A percentile compares a stretch with the other conserved stretches of the same genome.
Evolutionary conservation across 2,113 vertebrate genomes (phyloP).

Genomic region (Pseudonaja textilis): DNA sequence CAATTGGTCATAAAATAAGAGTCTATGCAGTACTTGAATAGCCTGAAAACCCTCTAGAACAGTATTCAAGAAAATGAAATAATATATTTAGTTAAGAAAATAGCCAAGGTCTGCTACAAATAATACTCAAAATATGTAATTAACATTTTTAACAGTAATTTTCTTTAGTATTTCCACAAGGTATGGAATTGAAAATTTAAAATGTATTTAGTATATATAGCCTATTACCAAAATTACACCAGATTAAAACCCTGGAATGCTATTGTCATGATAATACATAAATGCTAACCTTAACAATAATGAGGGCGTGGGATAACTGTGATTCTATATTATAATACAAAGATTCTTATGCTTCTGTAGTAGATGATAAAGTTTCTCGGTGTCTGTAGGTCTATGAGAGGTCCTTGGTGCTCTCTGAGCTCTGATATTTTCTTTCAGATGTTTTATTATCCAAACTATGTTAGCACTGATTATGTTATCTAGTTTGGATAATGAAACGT

Average conservation of each 20-base stretch:
- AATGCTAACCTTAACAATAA: neutral
- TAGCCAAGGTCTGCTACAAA: neutral
- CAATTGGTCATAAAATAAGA: conserved; percentile 64
- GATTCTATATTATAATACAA: neutral
- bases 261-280: neutral
- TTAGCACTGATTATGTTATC: neutral
- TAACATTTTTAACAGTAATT: conserved; percentile 26
- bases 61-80: conserved; percentile 58
- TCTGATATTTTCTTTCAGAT: neutral
- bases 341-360: neutral
- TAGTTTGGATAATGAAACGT: neutral
- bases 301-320: neutral
- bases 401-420: neutral
- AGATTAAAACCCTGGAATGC: conserved; percentile 25
- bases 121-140: conserved; percentile 41
- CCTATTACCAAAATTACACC: neutral
- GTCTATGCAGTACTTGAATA: conserved; percentile 65
- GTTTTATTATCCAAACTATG: neutral
- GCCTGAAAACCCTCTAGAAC: conserved; percentile 56
- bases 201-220: conserved; percentile 9
- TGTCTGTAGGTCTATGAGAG: neutral
- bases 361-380: neutral
- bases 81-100: conserved; percentile 39
- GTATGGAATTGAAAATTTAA: conserved; percentile 42
- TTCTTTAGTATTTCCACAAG: conserved; percentile 52